These are phyloP conservation scores for Pogonus chalceus DNA, from an alignment of 1,140 invertebrate genomes.

Conservation along the genomic window DNA sequence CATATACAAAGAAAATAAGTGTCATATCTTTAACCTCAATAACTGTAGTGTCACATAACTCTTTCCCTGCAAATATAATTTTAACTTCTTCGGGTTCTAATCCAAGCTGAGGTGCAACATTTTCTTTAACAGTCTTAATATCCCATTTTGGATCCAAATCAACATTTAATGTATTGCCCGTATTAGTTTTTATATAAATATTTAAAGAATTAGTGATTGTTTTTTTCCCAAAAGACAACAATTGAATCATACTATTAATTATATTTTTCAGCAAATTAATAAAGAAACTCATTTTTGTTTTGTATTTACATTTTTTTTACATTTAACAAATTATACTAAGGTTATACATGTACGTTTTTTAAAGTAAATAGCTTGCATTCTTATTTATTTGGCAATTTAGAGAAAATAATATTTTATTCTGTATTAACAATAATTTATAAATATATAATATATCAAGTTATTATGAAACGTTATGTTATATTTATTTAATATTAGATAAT, in stretches of 20 bases:
- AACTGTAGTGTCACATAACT: constrained; percentile 60
- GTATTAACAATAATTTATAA: too few species aligned
- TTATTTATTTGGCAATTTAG: too few species aligned
- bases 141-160: constrained; percentile 70
- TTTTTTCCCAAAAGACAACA: constrained; percentile 50
- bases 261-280: constrained; percentile 43
- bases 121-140: constrained; percentile 62
- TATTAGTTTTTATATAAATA: constrained; percentile 63
- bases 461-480: too few species aligned
- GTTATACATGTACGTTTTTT: too few species aligned
- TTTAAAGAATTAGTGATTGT: constrained; percentile 50
- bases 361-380: too few species aligned
- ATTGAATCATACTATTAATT: constrained; percentile 49
- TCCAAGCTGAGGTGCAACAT: constrained; percentile 57
- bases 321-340: too few species aligned
- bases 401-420: too few species aligned
- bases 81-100: constrained; percentile 60
- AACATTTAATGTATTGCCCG: too few species aligned
- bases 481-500: too few species aligned
- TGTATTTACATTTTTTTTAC: too few species aligned
- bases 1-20: neutral
- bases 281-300: constrained; percentile 45
- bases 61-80: constrained; percentile 79
- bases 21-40: constrained; percentile 46
- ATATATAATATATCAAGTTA: too few species aligned